phyloP scores from a whole-genome alignment of 1,140 invertebrate species.

The Calosoma granatense region DNA sequence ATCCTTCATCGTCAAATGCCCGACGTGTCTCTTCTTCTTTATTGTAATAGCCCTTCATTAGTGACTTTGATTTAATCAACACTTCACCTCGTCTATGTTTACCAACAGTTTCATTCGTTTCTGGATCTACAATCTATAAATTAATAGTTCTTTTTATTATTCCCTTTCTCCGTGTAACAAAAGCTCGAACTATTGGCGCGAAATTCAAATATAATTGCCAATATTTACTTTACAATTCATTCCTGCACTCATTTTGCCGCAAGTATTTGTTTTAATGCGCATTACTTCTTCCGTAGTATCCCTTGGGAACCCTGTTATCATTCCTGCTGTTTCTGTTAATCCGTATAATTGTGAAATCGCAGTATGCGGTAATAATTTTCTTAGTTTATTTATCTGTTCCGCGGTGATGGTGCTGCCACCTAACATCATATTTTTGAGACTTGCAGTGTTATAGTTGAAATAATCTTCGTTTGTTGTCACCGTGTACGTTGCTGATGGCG shows the following conservation, averaged over 20 bases:
- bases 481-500: background rate
- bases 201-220: too few species aligned
- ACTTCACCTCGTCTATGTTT: slow-evolving; percentile 49
- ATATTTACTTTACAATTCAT: background rate
- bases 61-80: slow-evolving; percentile 47
- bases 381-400: background rate
- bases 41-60: slow-evolving; percentile 47
- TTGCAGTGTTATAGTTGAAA: background rate
- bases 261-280: background rate
- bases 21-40: background rate
- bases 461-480: background rate
- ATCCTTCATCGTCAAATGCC: slow-evolving; percentile 46
- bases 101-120: slow-evolving; percentile 45
- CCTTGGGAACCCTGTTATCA: too few species aligned
- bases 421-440: background rate
- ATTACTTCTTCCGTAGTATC: too few species aligned
- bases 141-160: background rate
- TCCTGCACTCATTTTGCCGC: background rate
- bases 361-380: background rate
- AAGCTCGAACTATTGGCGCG: too few species aligned
- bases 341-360: background rate
- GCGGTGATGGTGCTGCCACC: background rate
- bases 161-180: too few species aligned
- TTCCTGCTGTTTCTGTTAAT: background rate
- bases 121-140: slow-evolving; percentile 41